Percentiles rank a stretch among this genome's conserved stretches.
Evolutionary conservation across 2,888 invertebrate species (phyloP).

Genomic region (Pristionchus entomophagus): DNA sequence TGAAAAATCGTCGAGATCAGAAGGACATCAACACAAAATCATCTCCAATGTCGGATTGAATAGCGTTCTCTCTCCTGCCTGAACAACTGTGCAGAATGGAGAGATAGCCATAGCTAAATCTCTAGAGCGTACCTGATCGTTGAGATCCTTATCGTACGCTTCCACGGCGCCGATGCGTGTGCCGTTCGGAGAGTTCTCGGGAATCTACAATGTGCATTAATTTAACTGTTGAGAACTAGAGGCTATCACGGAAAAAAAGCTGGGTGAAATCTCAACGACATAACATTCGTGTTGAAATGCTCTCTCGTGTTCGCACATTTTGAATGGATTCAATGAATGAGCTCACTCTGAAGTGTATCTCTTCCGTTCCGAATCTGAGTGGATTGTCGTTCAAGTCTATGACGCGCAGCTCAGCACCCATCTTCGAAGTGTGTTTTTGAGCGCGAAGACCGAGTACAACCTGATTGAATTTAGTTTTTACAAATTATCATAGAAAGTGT

Average conservation of each 20-base stretch:
- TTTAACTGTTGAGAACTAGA: too few relatives aligned
- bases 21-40: background rate
- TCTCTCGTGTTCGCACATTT: too few relatives aligned
- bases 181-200: background rate
- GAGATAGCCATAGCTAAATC: too few relatives aligned
- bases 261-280: too few relatives aligned
- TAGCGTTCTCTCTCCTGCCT: too few relatives aligned
- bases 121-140: conserved; percentile 44
- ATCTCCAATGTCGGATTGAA: too few relatives aligned
- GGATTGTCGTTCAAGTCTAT: conserved; percentile 39
- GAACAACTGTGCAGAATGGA: too few relatives aligned
- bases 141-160: conserved; percentile 18
- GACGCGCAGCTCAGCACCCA: conserved; percentile 29
- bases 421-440: background rate
- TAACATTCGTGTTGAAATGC: too few relatives aligned
- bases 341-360: conserved; percentile 44
- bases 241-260: too few relatives aligned
- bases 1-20: background rate
- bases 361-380: background rate
- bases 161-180: conserved; percentile 3
- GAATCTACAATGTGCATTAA: background rate
- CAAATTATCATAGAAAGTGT: background rate
- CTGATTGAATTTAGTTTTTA: background rate
- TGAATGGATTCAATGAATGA: background rate
- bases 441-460: conserved; percentile 11